Base-by-base conservation (phyloP, 2,113 vertebrate genomes). In the Laterallus jamaicensis region DNA sequence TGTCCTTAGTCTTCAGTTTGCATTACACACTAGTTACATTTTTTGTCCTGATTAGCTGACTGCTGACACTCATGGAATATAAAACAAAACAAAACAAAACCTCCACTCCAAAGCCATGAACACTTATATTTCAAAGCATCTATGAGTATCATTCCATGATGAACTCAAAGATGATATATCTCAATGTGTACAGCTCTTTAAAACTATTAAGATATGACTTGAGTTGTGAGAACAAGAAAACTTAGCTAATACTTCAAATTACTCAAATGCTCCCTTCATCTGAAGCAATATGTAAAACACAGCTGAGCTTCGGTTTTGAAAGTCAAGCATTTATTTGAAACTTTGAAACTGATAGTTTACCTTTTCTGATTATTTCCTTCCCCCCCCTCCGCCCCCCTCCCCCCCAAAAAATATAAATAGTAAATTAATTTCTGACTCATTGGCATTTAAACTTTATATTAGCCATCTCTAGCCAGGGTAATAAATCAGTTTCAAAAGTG, bases 51-150 rank as follows among this genome's bases (percentile, higher is more conserved):
- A 12, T 21, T 82, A 79, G 15, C 25, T 88, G 81, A 20, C 22
- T 58, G 29, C 12, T 85, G 49, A 31, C 7, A 75, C 0, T 5
- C 4, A 3, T 13, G 1, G 2, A 79, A 31, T n/a, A 7, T 39
- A 63, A 71, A 86, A 17, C 13, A 75, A 78, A 75, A 28, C 9
- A 39, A 58, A 56, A 29, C 6, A n/a, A 10, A 1, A 2, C 6
- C 35, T 35, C 10, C 8, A 49, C 12, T 11, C 6, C 37, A 84
- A 85, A 85, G 44, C 25, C 42, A n/a, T 4, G 9, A 80, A 20
- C 2, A n/a, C 10, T 39, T 31, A 67, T 2, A 31, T 76, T 82
- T 94, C n/a, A 70, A 81, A 55, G 6, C 4, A 82, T 18, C 21
- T 74, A 9, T 24, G 26, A 55, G 3, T 39, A 80, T 35, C 5